Evolutionary conservation across 1,140 invertebrate species (phyloP).

Genomic region (Meloidogyne exigua): DNA sequence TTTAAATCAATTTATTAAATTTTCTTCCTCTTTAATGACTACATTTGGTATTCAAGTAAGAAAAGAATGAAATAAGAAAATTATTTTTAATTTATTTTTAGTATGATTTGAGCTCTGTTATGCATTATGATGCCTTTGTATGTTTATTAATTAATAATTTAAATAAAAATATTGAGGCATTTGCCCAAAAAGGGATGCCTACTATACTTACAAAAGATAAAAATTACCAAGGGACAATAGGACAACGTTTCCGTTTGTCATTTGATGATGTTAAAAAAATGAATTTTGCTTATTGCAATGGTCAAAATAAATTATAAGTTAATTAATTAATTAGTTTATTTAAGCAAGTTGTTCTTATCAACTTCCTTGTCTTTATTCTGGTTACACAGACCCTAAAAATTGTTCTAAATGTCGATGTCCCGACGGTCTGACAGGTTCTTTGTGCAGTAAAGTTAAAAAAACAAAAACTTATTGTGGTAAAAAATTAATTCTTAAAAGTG

Average conservation of each 20-base stretch:
- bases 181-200: constrained; percentile 2
- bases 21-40: neutral
- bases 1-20: constrained; percentile 43
- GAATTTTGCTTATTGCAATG: constrained; percentile 37
- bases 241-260: constrained; percentile 39
- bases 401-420: constrained; percentile 37
- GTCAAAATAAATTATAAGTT: neutral
- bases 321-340: neutral
- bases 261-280: constrained; percentile 45
- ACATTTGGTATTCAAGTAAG: constrained; percentile 31
- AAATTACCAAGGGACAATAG: constrained; percentile 40
- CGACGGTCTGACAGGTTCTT: constrained; percentile 26
- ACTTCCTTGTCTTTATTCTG: constrained; percentile 33
- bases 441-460: neutral
- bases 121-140: constrained; percentile 30
- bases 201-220: constrained; percentile 21
- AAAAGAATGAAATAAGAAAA: constrained; percentile 6
- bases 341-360: constrained; percentile 21
- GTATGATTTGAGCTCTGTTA: constrained; percentile 28
- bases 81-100: neutral
- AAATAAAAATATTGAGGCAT: constrained; percentile 16
- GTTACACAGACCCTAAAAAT: constrained; percentile 41
- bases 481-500: constrained; percentile 4
- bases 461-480: constrained; percentile 25
- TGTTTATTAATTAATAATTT: neutral